Evolutionary conservation across 2,888 invertebrate species (phyloP).

Genomic region (Eulithis prunata): DNA sequence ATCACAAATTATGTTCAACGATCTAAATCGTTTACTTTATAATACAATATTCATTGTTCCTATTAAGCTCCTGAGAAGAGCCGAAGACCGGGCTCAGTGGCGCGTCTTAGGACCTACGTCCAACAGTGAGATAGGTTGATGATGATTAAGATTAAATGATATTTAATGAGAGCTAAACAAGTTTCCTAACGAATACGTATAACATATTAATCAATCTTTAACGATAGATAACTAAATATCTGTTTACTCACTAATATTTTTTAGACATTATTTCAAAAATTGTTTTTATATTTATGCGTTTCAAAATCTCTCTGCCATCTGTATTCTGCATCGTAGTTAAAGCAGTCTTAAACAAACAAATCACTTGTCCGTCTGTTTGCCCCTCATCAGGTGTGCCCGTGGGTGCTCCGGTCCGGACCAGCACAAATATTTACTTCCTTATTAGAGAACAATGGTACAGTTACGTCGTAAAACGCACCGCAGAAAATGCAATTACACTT

Average conservation of each 20-base stretch:
- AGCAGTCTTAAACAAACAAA: conserved; percentile 27
- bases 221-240: no score
- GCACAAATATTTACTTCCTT: conserved; percentile 81
- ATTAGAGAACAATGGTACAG: conserved; percentile 77
- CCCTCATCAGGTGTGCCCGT: conserved; percentile 35
- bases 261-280: no score
- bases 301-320: conserved; percentile 10
- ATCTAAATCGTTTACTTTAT: background rate
- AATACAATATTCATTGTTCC: background rate
- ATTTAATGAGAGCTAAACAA: background rate
- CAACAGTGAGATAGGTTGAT: no score
- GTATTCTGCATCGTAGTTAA: conserved; percentile 2
- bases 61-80: no score
- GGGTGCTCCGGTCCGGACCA: conserved; percentile 49
- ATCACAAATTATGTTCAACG: no score
- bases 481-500: conserved; percentile 52
- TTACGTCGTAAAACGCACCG: conserved; percentile 66
- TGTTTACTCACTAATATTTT: no score
- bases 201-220: no score
- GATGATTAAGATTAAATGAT: no score
- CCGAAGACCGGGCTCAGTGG: no score
- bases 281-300: no score
- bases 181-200: no score
- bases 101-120: no score
- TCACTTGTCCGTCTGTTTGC: conserved; percentile 24